Evolutionary conservation across 2,888 invertebrate genomes (phyloP), one percentile per base, ranked within the genome.

Genomic region (Fragum whitleyi): DNA sequence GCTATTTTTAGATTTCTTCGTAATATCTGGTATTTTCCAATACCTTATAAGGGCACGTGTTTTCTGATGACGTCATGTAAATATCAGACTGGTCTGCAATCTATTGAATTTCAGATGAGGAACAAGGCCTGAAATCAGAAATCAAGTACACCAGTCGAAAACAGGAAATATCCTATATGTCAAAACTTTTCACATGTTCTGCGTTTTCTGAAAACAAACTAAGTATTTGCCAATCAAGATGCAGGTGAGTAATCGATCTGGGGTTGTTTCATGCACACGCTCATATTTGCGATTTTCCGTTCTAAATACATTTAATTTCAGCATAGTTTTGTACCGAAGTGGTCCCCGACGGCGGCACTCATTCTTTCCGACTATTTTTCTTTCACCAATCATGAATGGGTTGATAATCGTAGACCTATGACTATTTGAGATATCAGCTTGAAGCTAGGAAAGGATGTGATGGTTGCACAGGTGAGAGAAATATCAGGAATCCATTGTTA

Each of bases 31-130:
- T 19, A 21, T n/a, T 72, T 57, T 39, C 61, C 23, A 42, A 59
- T 67, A 23, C 81, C 77, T 57, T 62, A 78, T 82, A 70, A 62
- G 82, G 78, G 28, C 23, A 57, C 23, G 72, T 69, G 62, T 71
- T 70, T 23, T 23, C 77, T 70, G 70, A 21, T 79, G 61, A 71
- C 72, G 57, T 84, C 72, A 62, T 71, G 55, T 62, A 51, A 16
- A 62, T n/a, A 47, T 9, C n/a, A 67, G 67, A 71, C 72, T 71
- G 71, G 55, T 72, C 2, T 57, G 32, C 62, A 55, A 32, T 32
- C 19, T 36, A n/a, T 19, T 36, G 16, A 32, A 6, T 32, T 62
- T 32, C 9, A 1, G 6, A 3, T 1, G 1, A 62, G 62, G 7
- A 62, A 32, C 3, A 62, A 32, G 28, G 3, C 14, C 3, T 16